Evolutionary conservation across 2,888 invertebrate genomes (phyloP), one percentile per base, ranked within the genome.

Genomic region (Mimumesa dahlbomi): DNA sequence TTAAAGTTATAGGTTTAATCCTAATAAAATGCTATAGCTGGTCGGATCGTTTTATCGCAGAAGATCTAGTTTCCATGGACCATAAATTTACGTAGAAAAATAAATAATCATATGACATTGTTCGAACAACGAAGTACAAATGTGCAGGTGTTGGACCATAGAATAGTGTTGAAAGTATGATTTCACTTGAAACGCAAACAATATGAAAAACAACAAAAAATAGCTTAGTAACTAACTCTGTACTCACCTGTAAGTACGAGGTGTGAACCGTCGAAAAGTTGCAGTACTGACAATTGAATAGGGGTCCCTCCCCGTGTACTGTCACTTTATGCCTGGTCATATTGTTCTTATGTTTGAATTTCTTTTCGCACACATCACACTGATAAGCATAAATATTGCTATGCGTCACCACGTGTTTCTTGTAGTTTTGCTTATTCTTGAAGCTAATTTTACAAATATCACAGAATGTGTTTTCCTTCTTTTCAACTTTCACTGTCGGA

Each of bases 281-380:
- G 45, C 77, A 82, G 21, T 75, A 59, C 3, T 80, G 72, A 53
- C 81, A 80, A 6, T 43, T 62, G 59, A 54, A 78, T 2, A 34
- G 16, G 14, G 50, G 52, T 7, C 67, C 65, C 4, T 67, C 36
- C 11, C 70, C 68, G 38, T 82, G 77, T 3, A 70, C 59, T 2
- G 72, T 73, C n/a, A 66, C n/a, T 5, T 73, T 70, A 31, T 79
- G 77, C 13, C 57, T 59, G 11, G 66, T 71, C 45, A 81, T 31
- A n/a, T 74, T 70, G n/a, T 70, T 52, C 11, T 70, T 57, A 2
- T 81, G 71, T 34, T 77, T 77, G 52, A 71, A 82, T 45, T 74
- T 74, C 36, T 64, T 57, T n/a, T 57, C 40, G 36, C 77, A 81
- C 14, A 73, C 48, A 0, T 68, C 45, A 45, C 81, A 82, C 52